Base-by-base conservation (phyloP, 1,140 invertebrate species). In the Contarinia nasturtii region DNA sequence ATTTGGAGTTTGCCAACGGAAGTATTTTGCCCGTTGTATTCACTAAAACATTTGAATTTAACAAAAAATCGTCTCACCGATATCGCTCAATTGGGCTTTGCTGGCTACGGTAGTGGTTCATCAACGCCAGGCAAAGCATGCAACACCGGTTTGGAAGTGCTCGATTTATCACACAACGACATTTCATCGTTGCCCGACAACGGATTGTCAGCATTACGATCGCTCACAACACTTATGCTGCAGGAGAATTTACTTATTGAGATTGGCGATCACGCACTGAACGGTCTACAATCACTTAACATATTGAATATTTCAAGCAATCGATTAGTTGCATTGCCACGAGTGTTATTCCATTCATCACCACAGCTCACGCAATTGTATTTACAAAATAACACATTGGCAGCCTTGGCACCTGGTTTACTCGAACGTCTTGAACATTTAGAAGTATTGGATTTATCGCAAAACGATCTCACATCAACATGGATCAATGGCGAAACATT, bases 401-500 rank as follows among this genome's bases (percentile, higher is more conserved):
- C 74, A 53, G 75, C 80, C 4, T 64, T 88, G 15, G 80, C 81
- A 4, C 80, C 82, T 1, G 81, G 82, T 2, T 56, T 88, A 14
- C 72, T 90, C 51, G 76, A 79, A 52, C 75, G 76, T 14, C 68
- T 92, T 48, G 76, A 80, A 49, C 74, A 84, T 54, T 66, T 93
- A 20, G 74, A 81, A 60, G 70, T 76, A 15, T 66, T 92, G 33
- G 84, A 91, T 62, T 63, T 89, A 27, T 82, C 80, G 15, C 59
- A 68, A 50, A 89, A 91, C 60, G 72, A 79, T 54, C 61, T 92
- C n/a, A 79, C 78, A 44, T 82, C 73, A 63, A 75, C 72, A 46
- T 88, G 78, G 82, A 77, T 82, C 22, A 82, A 82, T 56, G 69
- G 76, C 17, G 78, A 84, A 49, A 83, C 82, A 33, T 86, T 88